Conservation (phyloP, 2,888 invertebrate genomes). For the Aplocera efformata region DNA sequence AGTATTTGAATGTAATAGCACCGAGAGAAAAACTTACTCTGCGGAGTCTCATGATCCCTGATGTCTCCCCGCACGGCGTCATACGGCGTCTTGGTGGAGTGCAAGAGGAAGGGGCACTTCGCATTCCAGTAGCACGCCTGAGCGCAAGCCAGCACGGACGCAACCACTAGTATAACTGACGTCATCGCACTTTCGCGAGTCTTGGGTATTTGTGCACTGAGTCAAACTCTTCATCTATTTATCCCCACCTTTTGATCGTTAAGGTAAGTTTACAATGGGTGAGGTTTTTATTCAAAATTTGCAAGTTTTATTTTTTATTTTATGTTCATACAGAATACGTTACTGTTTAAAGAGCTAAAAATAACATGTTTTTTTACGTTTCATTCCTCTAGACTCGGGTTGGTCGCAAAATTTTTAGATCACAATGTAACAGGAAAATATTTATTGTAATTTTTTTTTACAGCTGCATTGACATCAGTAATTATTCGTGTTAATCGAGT, state of each 20-base stretch:
- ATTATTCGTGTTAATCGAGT: too few relatives aligned
- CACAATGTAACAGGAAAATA: too few relatives aligned
- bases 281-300: too few relatives aligned
- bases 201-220: not conserved
- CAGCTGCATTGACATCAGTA: too few relatives aligned
- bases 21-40: conserved; percentile 58
- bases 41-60: conserved; percentile 44
- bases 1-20: too few relatives aligned
- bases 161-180: conserved; percentile 21
- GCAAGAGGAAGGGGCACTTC: conserved; percentile 46
- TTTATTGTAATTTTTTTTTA: too few relatives aligned
- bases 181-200: conserved; percentile 17
- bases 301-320: too few relatives aligned
- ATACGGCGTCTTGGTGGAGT: conserved; percentile 61
- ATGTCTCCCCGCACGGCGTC: conserved; percentile 61
- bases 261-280: not conserved
- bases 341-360: too few relatives aligned
- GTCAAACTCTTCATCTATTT: conserved; percentile 1
- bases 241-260: conserved; percentile 2
- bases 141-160: conserved; percentile 28
- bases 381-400: too few relatives aligned
- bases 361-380: too few relatives aligned
- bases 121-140: conserved; percentile 57
- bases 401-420: too few relatives aligned
- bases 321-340: too few relatives aligned